Conservation (phyloP, 2,888 invertebrate species). For the Deilephila elpenor region DNA sequence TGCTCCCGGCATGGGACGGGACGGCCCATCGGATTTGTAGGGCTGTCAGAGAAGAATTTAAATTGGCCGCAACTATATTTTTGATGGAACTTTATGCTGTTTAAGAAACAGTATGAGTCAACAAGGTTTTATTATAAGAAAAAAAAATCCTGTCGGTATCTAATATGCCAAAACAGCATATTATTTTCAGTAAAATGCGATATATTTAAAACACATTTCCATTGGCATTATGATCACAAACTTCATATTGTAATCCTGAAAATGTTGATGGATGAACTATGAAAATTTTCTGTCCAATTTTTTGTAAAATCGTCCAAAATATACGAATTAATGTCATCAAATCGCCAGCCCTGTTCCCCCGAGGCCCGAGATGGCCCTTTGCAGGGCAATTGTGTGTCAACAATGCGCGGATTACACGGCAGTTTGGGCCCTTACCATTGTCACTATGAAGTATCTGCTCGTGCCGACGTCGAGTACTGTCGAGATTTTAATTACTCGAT, state of each 20-base stretch:
- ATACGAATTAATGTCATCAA: too few relatives aligned
- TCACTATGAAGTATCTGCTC: conserved; percentile 27
- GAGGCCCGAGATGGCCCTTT: conserved; percentile 39
- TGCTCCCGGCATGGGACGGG: conserved; percentile 16
- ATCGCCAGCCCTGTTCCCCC: conserved; percentile 27
- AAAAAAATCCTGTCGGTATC: too few relatives aligned
- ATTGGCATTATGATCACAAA: too few relatives aligned
- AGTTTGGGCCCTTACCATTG: conserved; percentile 38
- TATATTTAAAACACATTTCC: too few relatives aligned
- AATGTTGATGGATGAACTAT: background rate
- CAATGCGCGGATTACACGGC: conserved; percentile 41
- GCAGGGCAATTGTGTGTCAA: conserved; percentile 43
- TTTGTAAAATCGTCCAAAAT: too few relatives aligned
- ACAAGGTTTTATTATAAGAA: background rate
- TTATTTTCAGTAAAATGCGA: too few relatives aligned
- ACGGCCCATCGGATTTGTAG: conserved; percentile 23
- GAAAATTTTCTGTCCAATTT: too few relatives aligned
- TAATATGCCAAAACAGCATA: too few relatives aligned
- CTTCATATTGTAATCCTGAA: too few relatives aligned
- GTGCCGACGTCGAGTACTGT: conserved; percentile 19
- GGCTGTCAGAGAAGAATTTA: conserved; percentile 6
- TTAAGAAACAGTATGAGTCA: background rate
- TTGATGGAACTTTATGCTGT: background rate
- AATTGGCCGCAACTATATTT: background rate
- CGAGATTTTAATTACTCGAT: background rate